phyloP scores from a whole-genome alignment of 1,140 invertebrate genomes.

The Nixonia krombeini region DNA sequence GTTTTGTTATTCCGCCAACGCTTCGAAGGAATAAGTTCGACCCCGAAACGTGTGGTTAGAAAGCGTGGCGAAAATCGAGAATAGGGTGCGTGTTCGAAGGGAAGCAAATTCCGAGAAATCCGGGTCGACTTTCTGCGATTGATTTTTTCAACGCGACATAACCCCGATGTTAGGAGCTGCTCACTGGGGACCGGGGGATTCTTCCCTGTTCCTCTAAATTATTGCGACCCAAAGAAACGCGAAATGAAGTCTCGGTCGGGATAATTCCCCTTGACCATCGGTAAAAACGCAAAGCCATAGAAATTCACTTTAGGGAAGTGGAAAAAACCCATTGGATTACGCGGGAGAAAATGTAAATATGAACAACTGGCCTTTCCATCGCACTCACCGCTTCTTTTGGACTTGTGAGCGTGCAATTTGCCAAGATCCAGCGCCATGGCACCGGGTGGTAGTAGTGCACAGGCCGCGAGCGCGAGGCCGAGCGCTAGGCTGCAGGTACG shows the following conservation, averaged over 20 bases:
- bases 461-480: conserved; percentile 39
- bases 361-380: too few species aligned
- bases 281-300: too few species aligned
- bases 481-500: conserved; percentile 36
- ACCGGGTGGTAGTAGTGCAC: conserved; percentile 31
- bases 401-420: conserved; percentile 37
- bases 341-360: too few species aligned
- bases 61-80: too few species aligned
- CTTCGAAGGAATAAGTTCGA: too few species aligned
- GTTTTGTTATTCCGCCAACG: too few species aligned
- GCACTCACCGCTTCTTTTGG: conserved; percentile 44
- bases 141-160: conserved; percentile 8
- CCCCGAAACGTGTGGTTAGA: too few species aligned
- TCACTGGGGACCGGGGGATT: neutral
- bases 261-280: too few species aligned
- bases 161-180: neutral
- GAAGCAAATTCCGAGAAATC: conserved; percentile 6
- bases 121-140: conserved; percentile 18
- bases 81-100: neutral
- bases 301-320: too few species aligned
- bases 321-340: too few species aligned
- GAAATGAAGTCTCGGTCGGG: too few species aligned
- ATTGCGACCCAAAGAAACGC: too few species aligned
- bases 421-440: conserved; percentile 37
- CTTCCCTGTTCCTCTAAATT: neutral